phyloP scores from a whole-genome alignment of 2,113 vertebrate species.

The Kryptolebias marmoratus region DNA sequence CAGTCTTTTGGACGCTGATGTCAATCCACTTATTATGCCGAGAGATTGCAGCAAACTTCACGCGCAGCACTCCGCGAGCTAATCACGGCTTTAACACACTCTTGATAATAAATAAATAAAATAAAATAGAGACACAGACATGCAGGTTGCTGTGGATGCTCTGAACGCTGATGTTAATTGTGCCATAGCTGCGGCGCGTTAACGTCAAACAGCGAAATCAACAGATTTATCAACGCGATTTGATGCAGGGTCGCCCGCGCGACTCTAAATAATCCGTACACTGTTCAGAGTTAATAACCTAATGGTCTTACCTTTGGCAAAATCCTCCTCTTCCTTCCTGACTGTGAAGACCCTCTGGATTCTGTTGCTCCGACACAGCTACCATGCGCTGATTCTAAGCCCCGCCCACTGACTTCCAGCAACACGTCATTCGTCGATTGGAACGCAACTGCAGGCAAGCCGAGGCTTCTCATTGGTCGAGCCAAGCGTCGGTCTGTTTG shows the following conservation, averaged over 20 bases:
- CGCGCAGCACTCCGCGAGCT: slow-evolving; percentile 21
- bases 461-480: slow-evolving; percentile 53
- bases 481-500: slow-evolving; percentile 55
- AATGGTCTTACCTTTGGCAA: slow-evolving; percentile 53
- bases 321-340: slow-evolving; percentile 36
- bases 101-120: not conserved
- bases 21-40: slow-evolving; percentile 26
- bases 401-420: slow-evolving; percentile 46
- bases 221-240: not conserved
- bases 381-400: slow-evolving; percentile 65
- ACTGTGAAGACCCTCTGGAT: slow-evolving; percentile 51
- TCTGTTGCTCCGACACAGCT: slow-evolving; percentile 73
- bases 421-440: slow-evolving; percentile 55
- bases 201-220: not conserved
- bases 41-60: slow-evolving; percentile 42
- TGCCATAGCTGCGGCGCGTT: not conserved
- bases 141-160: not conserved
- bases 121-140: not conserved
- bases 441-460: slow-evolving; percentile 24
- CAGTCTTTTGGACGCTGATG: slow-evolving; percentile 13
- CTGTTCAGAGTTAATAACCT: not conserved
- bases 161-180: not conserved
- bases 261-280: not conserved
- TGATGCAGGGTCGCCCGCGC: rapidly evolving
- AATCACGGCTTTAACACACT: slow-evolving; percentile 26